Percentiles rank a stretch among this genome's conserved stretches.
Conservation (phyloP, 2,797 vertebrate species). For the Rhinichthys osculus region DNA sequence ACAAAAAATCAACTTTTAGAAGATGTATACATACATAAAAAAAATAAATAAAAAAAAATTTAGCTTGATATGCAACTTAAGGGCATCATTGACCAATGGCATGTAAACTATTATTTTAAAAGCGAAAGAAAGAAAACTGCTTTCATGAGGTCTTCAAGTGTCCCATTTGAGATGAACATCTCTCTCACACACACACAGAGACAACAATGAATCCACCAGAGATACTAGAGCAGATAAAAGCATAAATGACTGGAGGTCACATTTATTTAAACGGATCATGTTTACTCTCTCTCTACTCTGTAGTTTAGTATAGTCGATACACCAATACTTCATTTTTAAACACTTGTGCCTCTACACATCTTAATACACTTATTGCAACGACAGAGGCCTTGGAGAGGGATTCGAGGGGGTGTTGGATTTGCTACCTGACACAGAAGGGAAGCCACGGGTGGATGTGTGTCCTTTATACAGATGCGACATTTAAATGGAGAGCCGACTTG, state of each 20-base stretch:
- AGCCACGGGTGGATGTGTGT: constrained; percentile 38
- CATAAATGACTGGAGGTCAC: constrained; percentile 75
- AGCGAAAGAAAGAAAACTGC: constrained; percentile 1
- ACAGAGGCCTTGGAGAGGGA: constrained; percentile 73
- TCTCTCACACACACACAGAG: constrained; percentile 60
- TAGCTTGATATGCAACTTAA: background rate
- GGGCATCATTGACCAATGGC: background rate
- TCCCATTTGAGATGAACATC: constrained; percentile 5
- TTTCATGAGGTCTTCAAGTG: constrained; percentile 36
- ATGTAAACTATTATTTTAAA: background rate
- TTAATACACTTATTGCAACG: constrained; percentile 83
- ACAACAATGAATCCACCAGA: constrained; percentile 71
- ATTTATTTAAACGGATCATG: constrained; percentile 74
- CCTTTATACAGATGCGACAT: constrained; percentile 72
- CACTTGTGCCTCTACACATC: constrained; percentile 81
- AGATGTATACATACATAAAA: background rate
- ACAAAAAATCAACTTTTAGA: background rate
- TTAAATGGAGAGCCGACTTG: constrained; percentile 64
- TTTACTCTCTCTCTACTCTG: constrained; percentile 72
- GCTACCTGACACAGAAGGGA: constrained; percentile 48
- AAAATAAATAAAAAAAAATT: background rate
- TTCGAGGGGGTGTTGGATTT: background rate
- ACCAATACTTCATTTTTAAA: constrained; percentile 71
- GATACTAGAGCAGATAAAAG: constrained; percentile 72
- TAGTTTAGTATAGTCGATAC: constrained; percentile 67